A percentile compares a stretch with the other conserved stretches of the same genome.
These are phyloP conservation scores for Microctonus aethiopoides DNA, from an alignment of 2,888 invertebrate genomes.

Conservation along the genomic window DNA sequence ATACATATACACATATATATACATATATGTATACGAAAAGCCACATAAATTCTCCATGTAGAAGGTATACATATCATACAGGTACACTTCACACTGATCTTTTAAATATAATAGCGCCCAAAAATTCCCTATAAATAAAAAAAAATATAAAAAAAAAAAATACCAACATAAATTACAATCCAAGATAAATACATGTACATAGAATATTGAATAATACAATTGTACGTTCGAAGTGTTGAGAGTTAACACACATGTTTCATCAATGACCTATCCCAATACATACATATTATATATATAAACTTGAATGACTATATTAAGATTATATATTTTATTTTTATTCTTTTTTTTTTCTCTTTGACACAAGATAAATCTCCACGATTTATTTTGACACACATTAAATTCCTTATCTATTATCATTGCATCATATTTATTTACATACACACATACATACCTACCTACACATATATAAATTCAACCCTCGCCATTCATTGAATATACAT, in stretches of 20 bases:
- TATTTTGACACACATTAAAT: background rate
- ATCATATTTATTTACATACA: background rate
- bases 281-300: constrained; percentile 31
- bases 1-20: no score
- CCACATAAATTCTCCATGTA: no score
- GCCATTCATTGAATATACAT: background rate
- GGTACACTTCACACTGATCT: no score
- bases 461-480: no score
- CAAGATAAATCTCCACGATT: background rate
- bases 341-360: background rate
- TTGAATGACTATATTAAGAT: constrained; percentile 2
- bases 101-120: background rate
- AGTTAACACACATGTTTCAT: constrained; percentile 35
- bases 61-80: background rate
- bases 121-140: background rate
- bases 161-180: background rate
- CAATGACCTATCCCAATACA: constrained; percentile 63
- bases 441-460: no score
- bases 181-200: constrained; percentile 41
- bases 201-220: constrained; percentile 61
- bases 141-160: background rate
- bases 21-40: no score
- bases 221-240: constrained; percentile 50
- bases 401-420: constrained; percentile 1
- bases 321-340: background rate